Conservation (phyloP, 35 echinoderm and acorn worm species). For the Ptychodera flava region DNA sequence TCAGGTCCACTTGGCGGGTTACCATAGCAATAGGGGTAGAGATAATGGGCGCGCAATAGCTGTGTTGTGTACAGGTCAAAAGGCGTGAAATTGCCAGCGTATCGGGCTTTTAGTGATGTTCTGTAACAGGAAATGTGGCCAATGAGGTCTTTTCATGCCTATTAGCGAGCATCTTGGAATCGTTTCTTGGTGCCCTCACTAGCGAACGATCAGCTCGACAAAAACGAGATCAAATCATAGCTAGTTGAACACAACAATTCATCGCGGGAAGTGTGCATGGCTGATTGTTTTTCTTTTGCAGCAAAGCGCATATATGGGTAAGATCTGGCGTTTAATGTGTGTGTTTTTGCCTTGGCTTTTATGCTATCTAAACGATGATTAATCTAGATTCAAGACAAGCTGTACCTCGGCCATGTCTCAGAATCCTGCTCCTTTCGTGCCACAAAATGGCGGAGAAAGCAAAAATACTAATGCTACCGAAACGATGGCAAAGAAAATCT, state of each 20-base stretch:
- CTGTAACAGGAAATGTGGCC: not conserved
- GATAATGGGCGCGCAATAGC: not conserved
- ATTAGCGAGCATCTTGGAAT: not conserved
- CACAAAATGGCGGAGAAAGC: no score
- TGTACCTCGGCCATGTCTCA: no score
- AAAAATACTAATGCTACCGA: no score
- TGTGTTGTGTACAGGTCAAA: not conserved
- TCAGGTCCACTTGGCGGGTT: not conserved
- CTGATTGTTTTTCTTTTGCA: not conserved
- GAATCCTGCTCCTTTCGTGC: no score
- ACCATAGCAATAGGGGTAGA: not conserved
- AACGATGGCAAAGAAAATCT: no score
- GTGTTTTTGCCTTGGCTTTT: no score
- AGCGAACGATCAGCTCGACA: no score
- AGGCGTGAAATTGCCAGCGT: not conserved
- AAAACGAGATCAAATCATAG: not conserved
- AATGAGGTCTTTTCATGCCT: not conserved
- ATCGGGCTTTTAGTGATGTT: not conserved
- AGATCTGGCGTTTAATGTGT: no score
- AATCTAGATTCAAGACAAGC: no score
- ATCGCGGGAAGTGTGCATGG: not conserved
- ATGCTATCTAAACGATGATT: no score
- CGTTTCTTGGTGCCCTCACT: no score
- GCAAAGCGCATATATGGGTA: not conserved
- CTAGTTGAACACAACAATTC: not conserved